These are phyloP conservation scores for Phaetusa simplex DNA, from an alignment of 2,113 vertebrate species.

Conservation along the genomic window DNA sequence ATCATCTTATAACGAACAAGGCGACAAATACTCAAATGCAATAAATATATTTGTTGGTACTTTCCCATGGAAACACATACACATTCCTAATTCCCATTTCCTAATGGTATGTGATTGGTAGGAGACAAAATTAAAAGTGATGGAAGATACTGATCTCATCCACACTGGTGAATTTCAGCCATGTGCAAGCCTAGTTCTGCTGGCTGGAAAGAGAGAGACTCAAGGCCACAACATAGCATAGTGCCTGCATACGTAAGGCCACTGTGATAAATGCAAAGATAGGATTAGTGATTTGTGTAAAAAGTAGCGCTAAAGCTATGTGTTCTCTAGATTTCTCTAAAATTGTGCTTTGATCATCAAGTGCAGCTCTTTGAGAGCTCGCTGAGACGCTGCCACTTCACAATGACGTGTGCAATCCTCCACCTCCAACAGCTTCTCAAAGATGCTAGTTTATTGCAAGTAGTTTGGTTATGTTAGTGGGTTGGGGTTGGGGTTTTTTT, in stretches of 20 bases:
- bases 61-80: background rate
- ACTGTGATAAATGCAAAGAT: background rate
- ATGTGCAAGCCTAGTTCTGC: background rate
- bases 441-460: background rate
- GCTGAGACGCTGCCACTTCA: background rate
- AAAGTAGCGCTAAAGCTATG: accelerated
- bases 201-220: background rate
- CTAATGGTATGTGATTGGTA: background rate
- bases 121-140: background rate
- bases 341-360: background rate
- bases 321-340: background rate
- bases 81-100: background rate
- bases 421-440: background rate
- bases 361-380: background rate
- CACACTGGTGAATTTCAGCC: background rate
- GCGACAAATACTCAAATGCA: background rate
- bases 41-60: background rate
- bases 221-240: background rate
- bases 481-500: background rate
- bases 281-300: background rate
- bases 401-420: background rate
- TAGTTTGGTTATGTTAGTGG: background rate
- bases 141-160: background rate
- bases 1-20: background rate
- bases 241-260: background rate